phyloP scores from a whole-genome alignment of 1,140 invertebrate genomes.

The Oscheius sp. region DNA sequence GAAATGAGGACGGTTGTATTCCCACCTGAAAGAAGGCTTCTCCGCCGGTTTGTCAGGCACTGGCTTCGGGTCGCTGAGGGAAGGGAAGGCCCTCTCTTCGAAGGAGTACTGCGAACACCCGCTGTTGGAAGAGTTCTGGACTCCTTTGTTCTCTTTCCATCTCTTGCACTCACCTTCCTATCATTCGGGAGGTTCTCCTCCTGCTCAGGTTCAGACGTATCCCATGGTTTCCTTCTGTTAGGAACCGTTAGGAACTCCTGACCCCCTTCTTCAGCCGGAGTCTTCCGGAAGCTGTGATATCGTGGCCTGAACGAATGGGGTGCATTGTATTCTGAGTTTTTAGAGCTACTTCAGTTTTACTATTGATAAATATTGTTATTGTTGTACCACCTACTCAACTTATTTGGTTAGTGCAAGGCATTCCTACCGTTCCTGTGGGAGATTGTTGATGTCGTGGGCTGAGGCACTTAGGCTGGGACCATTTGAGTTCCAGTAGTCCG shows the following conservation, averaged over 20 bases:
- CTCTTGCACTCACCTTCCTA: too few species aligned
- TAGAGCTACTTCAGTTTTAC: too few species aligned
- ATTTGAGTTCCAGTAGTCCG: neutral
- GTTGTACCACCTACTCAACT: too few species aligned
- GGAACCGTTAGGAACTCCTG: neutral
- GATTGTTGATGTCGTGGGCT: neutral
- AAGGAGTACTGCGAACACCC: constrained; percentile 23
- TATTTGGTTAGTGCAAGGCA: too few species aligned
- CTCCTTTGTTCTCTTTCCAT: too few species aligned
- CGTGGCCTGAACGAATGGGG: neutral
- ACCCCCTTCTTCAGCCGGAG: neutral
- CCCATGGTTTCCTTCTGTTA: neutral
- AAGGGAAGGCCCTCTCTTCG: constrained; percentile 32
- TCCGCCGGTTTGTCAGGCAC: constrained; percentile 31
- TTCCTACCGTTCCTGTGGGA: neutral
- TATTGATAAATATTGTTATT: too few species aligned
- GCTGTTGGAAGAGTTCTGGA: neutral
- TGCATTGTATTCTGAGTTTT: too few species aligned
- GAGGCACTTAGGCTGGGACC: neutral
- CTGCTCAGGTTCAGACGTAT: neutral
- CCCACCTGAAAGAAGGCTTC: constrained; percentile 35
- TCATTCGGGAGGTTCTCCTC: neutral
- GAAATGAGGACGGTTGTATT: too few species aligned
- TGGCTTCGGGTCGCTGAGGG: constrained; percentile 22
- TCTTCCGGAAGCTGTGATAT: neutral